Base-by-base conservation (phyloP, 2,797 vertebrate genomes). In the Leptatherina wallacei region DNA sequence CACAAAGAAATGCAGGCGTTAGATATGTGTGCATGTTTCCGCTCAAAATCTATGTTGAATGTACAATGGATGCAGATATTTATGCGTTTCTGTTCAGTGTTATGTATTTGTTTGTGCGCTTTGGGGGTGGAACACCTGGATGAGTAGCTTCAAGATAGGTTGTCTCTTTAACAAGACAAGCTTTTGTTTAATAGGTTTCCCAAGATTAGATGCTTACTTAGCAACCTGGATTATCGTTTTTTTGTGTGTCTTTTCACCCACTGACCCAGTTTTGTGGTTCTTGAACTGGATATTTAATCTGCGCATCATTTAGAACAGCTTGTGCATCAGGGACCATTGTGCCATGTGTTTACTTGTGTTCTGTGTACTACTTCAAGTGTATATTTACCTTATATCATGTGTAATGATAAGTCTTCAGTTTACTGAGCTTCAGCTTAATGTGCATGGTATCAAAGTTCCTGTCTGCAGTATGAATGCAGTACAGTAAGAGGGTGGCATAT, bases 21-120 rank as follows among this genome's bases (percentile, higher is more conserved):
- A 51, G 24, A 27, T n/a, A 11, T 29, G 24, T 57, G 1, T 70
- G 20, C n/a, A 49, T 54, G 5, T 29, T 27, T 27, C 32, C 51
- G 20, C 16, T 0, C 3, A 22, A 22, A 11, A 22, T 65, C 51
- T 22, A 18, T 29, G 47, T 24, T 14, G 40, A 18, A 20, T 44
- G 38, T 4, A 40, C 14, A 40, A 16, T 40, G 38, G 16, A 18
- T 16, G 18, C 14, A 42, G 4, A 42, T 33, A 4, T 30, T 27
- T 27, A 27, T 27, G 24, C 24, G 24, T 14, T 18, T 49, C 27
- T 59, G 42, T 47, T 30, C 13, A 35, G 5, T 22, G 65, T 20
- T 49, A 10, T 63, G 29, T 57, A 52, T 20, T 33, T 60, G 66
- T 69, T 38, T 77, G 55, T 62, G 38, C 13, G 13, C 3, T 32